Base-by-base conservation (phyloP, 2,888 invertebrate genomes). In the Agelastica alni region DNA sequence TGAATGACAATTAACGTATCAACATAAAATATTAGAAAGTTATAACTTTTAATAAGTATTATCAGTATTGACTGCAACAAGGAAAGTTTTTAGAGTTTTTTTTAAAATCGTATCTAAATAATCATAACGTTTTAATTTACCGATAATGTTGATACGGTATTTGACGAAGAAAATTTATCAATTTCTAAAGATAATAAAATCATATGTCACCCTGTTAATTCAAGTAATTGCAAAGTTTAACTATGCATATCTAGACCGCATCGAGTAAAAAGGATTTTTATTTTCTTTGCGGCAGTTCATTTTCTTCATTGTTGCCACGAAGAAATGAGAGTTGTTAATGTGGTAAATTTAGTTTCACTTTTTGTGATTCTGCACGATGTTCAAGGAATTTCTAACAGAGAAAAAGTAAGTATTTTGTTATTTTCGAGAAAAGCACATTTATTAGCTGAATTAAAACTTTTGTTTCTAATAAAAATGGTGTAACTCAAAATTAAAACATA, bases 171-270 rank as follows among this genome's bases (percentile, higher is more conserved):
- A 39, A 39, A 39, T 20, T 36, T 16, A 39, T 5, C 17, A 39
- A 39, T 39, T 39, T 39, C 7, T 17, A 39, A 12, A n/a, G 37
- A 39, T 39, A 47, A 37, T 37, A 16, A 37, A 47, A 37, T 47
- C 12, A 34, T 12, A 5, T 10, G 7, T 28, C 37, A 34, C 14
- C 20, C 10, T 28, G 37, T 47, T 36, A 46, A 18, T 22, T 28
- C 17, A 16, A 39, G 39, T 31, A 39, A 39, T 43, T 53, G 32
- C 48, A 57, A 62, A 56, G 51, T 57, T 52, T 58, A 56, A 32
- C 37, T 54, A 41, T 70, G 69, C 69, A 69, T 69, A 70, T 69
- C 60, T 68, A 68, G 70, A 69, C 61, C 70, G 69, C 64, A 67
- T 71, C 37, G 10, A 39, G 18, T 12, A 30, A 39, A 48, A 43